Conservation (phyloP, 2,888 invertebrate genomes). For the Lasius fuliginosus region DNA sequence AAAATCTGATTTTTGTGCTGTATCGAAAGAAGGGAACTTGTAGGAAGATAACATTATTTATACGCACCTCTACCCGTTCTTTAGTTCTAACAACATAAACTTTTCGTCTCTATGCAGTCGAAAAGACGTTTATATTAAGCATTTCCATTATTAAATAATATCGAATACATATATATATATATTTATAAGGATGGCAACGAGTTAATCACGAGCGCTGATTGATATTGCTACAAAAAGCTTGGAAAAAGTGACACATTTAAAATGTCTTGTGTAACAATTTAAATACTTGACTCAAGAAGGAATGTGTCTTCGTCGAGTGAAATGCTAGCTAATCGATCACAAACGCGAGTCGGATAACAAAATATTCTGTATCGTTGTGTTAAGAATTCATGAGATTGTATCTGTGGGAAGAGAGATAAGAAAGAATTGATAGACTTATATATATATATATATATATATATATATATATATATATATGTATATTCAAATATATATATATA, state of each 20-base stretch:
- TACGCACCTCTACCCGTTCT: slow-evolving; percentile 41
- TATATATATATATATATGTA: not conserved
- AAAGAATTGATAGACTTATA: slow-evolving; percentile 16
- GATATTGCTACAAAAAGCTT: slow-evolving; percentile 31
- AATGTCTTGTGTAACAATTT: slow-evolving; percentile 40
- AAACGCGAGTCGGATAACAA: slow-evolving; percentile 3
- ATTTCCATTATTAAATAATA: slow-evolving; percentile 55
- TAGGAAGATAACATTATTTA: slow-evolving; percentile 48
- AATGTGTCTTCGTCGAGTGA: slow-evolving; percentile 38
- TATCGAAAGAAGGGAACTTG: slow-evolving; percentile 34
- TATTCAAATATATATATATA: slow-evolving; percentile 9
- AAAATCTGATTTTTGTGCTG: slow-evolving; percentile 47
- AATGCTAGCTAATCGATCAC: slow-evolving; percentile 24
- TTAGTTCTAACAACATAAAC: slow-evolving; percentile 51
- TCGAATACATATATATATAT: slow-evolving; percentile 35
- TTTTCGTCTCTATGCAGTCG: slow-evolving; percentile 39
- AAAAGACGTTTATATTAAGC: slow-evolving; percentile 53
- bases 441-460: not conserved
- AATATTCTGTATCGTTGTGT: slow-evolving; percentile 38
- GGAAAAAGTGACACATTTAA: slow-evolving; percentile 44
- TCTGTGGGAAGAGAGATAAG: slow-evolving; percentile 38
- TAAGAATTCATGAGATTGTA: slow-evolving; percentile 16
- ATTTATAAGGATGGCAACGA: slow-evolving; percentile 52
- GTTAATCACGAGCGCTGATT: slow-evolving; percentile 42
- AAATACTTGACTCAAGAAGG: slow-evolving; percentile 48